Conservation (phyloP, 1,140 invertebrate species). For the Hesperophylax magnus region DNA sequence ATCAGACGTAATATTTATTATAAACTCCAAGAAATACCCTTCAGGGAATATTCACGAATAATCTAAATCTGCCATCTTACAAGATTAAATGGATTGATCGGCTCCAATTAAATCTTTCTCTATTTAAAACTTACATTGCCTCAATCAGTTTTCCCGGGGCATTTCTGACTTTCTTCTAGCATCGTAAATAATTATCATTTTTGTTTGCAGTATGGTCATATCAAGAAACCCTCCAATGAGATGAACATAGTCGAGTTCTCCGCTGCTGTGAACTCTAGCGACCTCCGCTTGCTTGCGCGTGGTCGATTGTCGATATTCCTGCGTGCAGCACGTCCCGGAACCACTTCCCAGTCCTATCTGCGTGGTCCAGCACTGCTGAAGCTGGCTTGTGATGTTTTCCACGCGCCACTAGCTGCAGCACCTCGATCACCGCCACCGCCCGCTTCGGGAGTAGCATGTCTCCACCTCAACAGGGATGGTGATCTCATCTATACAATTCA, state of each 20-base stretch:
- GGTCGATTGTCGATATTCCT: conserved; percentile 77
- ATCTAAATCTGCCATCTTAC: too few relatives aligned
- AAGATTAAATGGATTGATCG: too few relatives aligned
- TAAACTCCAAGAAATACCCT: too few relatives aligned
- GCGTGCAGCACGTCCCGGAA: background rate
- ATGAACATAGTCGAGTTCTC: conserved; percentile 82
- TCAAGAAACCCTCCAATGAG: conserved; percentile 82
- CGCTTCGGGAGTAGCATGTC: conserved; percentile 80
- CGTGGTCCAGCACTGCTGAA: conserved; percentile 78
- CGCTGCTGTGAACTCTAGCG: conserved; percentile 79
- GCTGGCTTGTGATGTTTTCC: conserved; percentile 86
- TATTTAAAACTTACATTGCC: too few relatives aligned
- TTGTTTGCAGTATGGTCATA: conserved; percentile 58
- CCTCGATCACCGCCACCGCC: conserved; percentile 62
- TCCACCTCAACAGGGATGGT: conserved; percentile 83
- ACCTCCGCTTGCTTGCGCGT: conserved; percentile 79
- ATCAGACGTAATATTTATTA: too few relatives aligned
- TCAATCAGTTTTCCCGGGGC: too few relatives aligned
- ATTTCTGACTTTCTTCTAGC: too few relatives aligned
- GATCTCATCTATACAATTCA: conserved; percentile 82
- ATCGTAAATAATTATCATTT: background rate
- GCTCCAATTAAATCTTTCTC: too few relatives aligned
- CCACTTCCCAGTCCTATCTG: conserved; percentile 68
- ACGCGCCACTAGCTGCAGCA: conserved; percentile 73
- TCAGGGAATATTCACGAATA: too few relatives aligned